Base-by-base conservation (phyloP, 2,113 vertebrate genomes). In the Azemiops feae region DNA sequence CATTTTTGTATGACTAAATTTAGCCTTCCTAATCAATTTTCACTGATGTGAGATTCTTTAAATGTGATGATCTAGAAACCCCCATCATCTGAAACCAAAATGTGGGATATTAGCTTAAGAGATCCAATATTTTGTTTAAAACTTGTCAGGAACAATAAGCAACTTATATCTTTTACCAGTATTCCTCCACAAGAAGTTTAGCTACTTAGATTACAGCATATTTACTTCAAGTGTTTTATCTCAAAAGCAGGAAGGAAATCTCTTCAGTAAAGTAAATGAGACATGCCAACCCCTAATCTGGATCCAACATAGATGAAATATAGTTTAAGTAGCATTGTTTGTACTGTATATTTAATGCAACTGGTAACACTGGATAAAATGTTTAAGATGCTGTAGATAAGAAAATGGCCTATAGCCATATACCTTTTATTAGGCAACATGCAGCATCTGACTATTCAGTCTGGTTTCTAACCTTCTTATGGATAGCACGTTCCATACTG, bases 401-500 rank as follows among this genome's bases (percentile, higher is more conserved):
- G 89, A 30, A 47, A 43, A 30, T 20, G 1, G 30, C 16, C n/a
- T 90, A 30, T 14, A 47, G 43, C 57, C 39, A 30, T 47, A 64
- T 50, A 57, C 39, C 34, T 27, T 30, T 16, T 14, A 89, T 52
- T 69, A n/a, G 30, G 27, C 25, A 39, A 30, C 14, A 43, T 64
- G 39, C 5, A 60, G 1, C 57, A 91, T 47, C 12, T 8, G 1
- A 30, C 91, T 90, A 4, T 52, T 89, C 90, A 58, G 86, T 23
- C 87, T 94, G 89, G 88, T 47, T 74, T 90, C 90, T 3, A 0
- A 57, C 88, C 52, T 92, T 92, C 27, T 74, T n/a, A 53, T n/a
- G 60, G 30, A 23, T n/a, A 30, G 5, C 27, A 1, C 45, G 55
- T 87, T 88, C 92, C 54, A 45, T 2, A 55, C 16, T 16, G n/a